Conservation (phyloP, 2,113 vertebrate species). For the Meriones unguiculatus region DNA sequence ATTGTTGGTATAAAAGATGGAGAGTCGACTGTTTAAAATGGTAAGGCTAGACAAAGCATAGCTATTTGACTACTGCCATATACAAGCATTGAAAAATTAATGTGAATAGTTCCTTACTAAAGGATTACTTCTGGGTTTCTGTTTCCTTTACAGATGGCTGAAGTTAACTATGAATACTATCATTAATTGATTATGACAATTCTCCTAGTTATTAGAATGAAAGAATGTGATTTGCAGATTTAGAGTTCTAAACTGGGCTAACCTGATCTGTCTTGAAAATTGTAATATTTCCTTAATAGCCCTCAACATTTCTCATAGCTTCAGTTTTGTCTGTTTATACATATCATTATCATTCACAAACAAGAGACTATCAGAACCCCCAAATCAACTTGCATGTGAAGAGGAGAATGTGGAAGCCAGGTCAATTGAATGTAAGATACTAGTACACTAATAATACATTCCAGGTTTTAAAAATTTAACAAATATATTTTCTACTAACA, state of each 20-base stretch:
- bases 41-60: neutral
- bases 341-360: neutral
- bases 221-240: neutral
- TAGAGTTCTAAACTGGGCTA: conserved; percentile 22
- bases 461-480: neutral
- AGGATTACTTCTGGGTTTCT: neutral
- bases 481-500: neutral
- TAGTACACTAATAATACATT: neutral
- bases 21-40: neutral
- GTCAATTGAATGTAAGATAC: neutral
- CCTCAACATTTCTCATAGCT: neutral
- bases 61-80: neutral
- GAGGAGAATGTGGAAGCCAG: neutral
- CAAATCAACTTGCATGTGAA: conserved; percentile 34
- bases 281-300: conserved; percentile 3
- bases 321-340: neutral
- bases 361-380: neutral
- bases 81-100: neutral
- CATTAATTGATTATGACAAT: conserved; percentile 50
- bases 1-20: neutral
- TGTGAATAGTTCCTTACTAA: neutral
- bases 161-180: conserved; percentile 27
- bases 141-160: conserved; percentile 34
- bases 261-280: conserved; percentile 31
- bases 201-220: conserved; percentile 26